Base-by-base conservation (phyloP, 2,797 vertebrate species). In the Amazona ochrocephala region DNA sequence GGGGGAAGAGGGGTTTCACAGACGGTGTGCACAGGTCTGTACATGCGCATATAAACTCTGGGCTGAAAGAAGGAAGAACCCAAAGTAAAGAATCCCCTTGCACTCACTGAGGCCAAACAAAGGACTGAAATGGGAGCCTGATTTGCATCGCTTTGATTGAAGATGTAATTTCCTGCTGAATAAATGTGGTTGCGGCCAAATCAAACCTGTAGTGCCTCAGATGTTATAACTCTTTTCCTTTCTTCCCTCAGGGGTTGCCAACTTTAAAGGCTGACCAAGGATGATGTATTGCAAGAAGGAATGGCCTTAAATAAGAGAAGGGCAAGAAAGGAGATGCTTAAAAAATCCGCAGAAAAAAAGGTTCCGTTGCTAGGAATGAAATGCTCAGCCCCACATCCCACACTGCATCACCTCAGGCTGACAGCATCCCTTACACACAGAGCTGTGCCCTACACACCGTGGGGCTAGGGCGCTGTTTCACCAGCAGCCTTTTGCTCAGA, bases 151-250 rank as follows among this genome's bases (percentile, higher is more conserved):
- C 65, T 93, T 95, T 97, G 93, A 97, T 94, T 94, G 93, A 94
- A 96, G 94, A 93, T 84, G 81, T 93, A 94, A 96, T 97, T 94
- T 94, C 91, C 94, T 76, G 39, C 95, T 96, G 95, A 96, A 94
- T 95, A 96, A 97, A 97, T 94, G 90, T 89, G 76, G 90, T 51
- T 93, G 84, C 54, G 58, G 93, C 96, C 94, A 94, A 96, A 94
- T 86, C 95, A 97, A 96, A 96, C 94, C 91, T 80, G 94, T 81
- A 90, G 84, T 90, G 86, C 93, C 94, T 83, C 86, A 94, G 91
- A 95, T 54, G 12, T 94, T 92, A 80, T 94, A 96, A 95, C 54
- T 96, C 91, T 92, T 94, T 83, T 80, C 84, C 30, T 78, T 70
- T 89, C 88, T 86, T 94, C 94, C 95, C 95, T 93, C 84, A 71